Percentiles rank a stretch among this genome's conserved stretches.
Evolutionary conservation across 1,140 invertebrate species (phyloP).

Genomic region (Drosophila melanica): DNA sequence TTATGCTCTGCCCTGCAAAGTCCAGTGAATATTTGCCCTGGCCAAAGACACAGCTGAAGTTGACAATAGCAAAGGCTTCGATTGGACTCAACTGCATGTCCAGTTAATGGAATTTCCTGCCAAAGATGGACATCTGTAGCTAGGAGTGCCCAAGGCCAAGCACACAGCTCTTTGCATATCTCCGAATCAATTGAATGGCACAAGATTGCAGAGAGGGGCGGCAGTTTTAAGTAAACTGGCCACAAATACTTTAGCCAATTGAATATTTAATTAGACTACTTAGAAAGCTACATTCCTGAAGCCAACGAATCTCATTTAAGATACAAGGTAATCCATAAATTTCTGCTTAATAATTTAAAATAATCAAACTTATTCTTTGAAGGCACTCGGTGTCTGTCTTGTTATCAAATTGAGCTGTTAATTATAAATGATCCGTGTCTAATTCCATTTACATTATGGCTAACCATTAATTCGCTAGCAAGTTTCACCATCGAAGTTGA

Average conservation of each 20-base stretch:
- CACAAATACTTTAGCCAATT: conserved; percentile 13
- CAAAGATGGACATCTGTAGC: conserved; percentile 6
- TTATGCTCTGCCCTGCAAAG: conserved; percentile 5
- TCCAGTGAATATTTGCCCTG: conserved; percentile 9
- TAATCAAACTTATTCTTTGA: background rate
- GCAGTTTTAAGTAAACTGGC: background rate
- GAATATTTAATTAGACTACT: conserved; percentile 4
- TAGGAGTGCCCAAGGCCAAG: background rate
- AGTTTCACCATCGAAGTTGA: background rate
- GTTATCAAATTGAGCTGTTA: background rate
- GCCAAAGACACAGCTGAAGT: conserved; percentile 16
- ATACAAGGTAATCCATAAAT: conserved; percentile 4
- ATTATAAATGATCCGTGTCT: background rate
- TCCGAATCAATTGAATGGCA: background rate
- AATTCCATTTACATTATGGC: background rate
- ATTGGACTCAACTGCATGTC: background rate
- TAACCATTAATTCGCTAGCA: background rate
- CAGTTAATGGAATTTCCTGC: conserved; percentile 33
- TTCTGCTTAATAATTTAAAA: conserved; percentile 2
- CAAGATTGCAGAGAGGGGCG: too few species aligned
- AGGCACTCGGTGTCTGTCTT: background rate
- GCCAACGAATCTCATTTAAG: conserved; percentile 3
- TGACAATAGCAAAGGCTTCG: conserved; percentile 17
- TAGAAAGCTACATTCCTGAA: background rate
- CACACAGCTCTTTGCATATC: background rate